These are phyloP conservation scores for Leptinotarsa defecta DNA, from an alignment of 1,140 invertebrate genomes.

Conservation along the genomic window DNA sequence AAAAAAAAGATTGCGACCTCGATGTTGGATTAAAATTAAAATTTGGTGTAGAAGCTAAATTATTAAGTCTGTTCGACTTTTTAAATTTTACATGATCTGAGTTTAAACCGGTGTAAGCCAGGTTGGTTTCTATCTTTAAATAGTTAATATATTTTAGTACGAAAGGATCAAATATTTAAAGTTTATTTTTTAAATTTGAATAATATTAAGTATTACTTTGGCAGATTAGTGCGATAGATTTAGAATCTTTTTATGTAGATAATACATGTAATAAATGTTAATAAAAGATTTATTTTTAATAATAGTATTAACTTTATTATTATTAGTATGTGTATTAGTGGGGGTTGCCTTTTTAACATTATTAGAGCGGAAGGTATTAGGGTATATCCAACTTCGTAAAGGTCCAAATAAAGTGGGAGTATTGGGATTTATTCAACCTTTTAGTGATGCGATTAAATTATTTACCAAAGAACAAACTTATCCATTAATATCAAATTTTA, in stretches of 20 bases:
- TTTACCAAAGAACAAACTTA: constrained; percentile 64
- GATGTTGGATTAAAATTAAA: constrained; percentile 78
- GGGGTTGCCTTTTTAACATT: constrained; percentile 70
- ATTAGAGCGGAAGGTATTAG: constrained; percentile 70
- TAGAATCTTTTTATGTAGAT: constrained; percentile 64
- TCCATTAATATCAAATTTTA: constrained; percentile 59
- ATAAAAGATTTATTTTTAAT: constrained; percentile 56
- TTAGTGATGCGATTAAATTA: constrained; percentile 71
- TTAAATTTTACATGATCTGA: constrained; percentile 80
- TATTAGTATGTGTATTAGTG: constrained; percentile 57
- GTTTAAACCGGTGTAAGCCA: constrained; percentile 75
- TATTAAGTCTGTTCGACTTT: constrained; percentile 76
- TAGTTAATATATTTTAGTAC: constrained; percentile 64
- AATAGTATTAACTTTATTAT: constrained; percentile 27
- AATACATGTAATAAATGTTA: constrained; percentile 60
- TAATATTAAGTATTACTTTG: constrained; percentile 60
- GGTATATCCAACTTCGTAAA: constrained; percentile 71
- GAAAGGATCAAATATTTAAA: constrained; percentile 64
- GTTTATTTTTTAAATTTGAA: constrained; percentile 53
- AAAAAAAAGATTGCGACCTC: constrained; percentile 73
- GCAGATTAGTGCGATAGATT: constrained; percentile 67
- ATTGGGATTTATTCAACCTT: constrained; percentile 66
- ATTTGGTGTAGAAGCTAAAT: constrained; percentile 64
- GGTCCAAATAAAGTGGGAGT: constrained; percentile 70
- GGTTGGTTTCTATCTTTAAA: constrained; percentile 74